Base-by-base conservation (phyloP, 2,888 invertebrate genomes). In the Pristionchus japonicus region DNA sequence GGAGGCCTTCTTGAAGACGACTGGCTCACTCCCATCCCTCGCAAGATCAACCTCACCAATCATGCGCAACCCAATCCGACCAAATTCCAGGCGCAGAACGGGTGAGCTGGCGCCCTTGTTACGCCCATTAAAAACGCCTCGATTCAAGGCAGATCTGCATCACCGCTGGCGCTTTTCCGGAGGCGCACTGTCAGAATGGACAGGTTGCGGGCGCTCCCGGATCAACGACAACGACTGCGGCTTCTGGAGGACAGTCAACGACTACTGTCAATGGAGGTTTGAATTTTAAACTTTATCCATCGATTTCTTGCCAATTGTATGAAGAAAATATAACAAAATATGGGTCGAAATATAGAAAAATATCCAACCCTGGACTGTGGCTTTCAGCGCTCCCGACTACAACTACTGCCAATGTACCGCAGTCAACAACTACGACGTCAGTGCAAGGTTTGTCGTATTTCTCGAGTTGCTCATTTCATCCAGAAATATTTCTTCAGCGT, bases 1-100 rank as follows among this genome's bases (percentile, higher is more conserved):
- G 89, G 89, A 4, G 89, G 89, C 20, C 83, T 89, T 0, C 84
- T 89, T 31, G 49, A 61, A 23, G 87, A 87, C 37, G 89, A 89
- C 61, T 89, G 89, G 89, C 37, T 31, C n/a, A 86, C 87, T 4
- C 70, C 84, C n/a, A 89, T 74, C 27, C 70, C 67, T 31, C 67
- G 86, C 23, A 86, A 86, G 52, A 31, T 86, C 47, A 52, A 27
- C 15, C 74, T 86, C 40, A 49, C 74, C 49, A 52, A 23, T 17
- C 47, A 52, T n/a, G 86, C 74, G 17, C 70, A 74, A 37, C 86
- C 86, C 27, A 70, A 70, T 74, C 86, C 86, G 1, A 86, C 86
- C 31, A 86, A 49, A 40, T 70, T 86, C 57, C n/a, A 47, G 23
- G 52, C 37, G 13, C n/a, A 23, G 15, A 74, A 74, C 49, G 74